Evolutionary conservation across 2,888 invertebrate species (phyloP), one percentile per base, ranked within the genome.

Genomic region (Nomada fucata): DNA sequence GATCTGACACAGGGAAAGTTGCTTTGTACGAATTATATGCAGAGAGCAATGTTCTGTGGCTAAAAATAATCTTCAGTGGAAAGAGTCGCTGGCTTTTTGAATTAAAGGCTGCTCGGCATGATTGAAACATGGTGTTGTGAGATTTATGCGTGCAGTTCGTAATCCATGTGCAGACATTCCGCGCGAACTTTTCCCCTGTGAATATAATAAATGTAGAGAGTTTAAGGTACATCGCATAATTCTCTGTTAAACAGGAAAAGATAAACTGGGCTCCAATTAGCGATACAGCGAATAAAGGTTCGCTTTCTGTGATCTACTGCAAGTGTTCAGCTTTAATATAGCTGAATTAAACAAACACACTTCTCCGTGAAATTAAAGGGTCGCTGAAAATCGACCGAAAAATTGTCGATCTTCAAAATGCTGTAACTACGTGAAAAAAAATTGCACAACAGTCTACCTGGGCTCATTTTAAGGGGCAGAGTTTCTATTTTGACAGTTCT

Each of bases 51-150:
- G n/a, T 23, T 52, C 52, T 7, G 1, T n/a, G 44, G 10, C 26
- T 44, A 69, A 69, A 55, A 69, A 75, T 53, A 75, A 60, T 59
- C 75, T 11, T 65, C 50, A 13, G 59, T 50, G 69, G 23, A 42
- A 60, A 29, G 42, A 68, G 42, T 55, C 50, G 18, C 47, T 36
- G 50, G 42, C 23, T 75, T 60, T 60, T 59, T 42, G 5, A 60
- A 60, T 52, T 26, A 53, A 53, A 53, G n/a, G 42, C 53, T 42
- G 18, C 23, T 42, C n/a, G 10, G n/a, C n/a, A 26, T 44, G 42
- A 59, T 73, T 64, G 65, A 59, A 65, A 72, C n/a, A 47, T 63
- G 42, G 61, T 53, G 63, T 53, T 63, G 63, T 42, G 60, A 72
- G 71, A 72, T 72, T 72, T 63, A 63, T 53, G 63, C 23, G 9